phyloP scores from a whole-genome alignment of 2,888 invertebrate species.

The Drosophila anomalata region DNA sequence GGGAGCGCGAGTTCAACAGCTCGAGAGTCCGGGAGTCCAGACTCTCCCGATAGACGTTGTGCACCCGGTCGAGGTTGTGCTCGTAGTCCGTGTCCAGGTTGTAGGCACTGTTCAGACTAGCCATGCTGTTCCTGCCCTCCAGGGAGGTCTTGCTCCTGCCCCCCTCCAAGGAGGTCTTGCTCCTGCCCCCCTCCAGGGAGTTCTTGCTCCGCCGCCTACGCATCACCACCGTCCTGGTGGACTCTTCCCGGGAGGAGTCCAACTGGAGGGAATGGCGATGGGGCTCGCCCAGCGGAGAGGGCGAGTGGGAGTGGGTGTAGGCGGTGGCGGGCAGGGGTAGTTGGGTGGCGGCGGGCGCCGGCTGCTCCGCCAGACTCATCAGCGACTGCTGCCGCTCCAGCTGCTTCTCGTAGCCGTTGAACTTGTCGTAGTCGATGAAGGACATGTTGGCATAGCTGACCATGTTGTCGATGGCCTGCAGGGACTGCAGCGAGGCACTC shows the following conservation, averaged over 20 bases:
- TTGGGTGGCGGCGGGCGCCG: conserved; percentile 49
- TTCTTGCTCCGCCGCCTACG: conserved; percentile 27
- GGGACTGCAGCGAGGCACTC: conserved; percentile 85
- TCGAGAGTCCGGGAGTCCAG: conserved; percentile 82
- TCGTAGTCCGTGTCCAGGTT: conserved; percentile 80
- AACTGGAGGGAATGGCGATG: conserved; percentile 36
- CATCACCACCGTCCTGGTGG: conserved; percentile 28
- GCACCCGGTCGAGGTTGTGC: conserved; percentile 81
- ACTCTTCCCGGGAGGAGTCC: conserved; percentile 30
- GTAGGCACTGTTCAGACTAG: conserved; percentile 64
- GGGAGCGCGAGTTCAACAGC: conserved; percentile 80
- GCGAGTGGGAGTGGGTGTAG: conserved; percentile 35
- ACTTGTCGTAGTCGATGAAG: conserved; percentile 86
- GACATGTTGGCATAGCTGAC: conserved; percentile 86
- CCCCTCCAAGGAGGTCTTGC: conserved; percentile 48
- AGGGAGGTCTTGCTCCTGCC: conserved; percentile 56
- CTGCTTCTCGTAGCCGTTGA: conserved; percentile 84
- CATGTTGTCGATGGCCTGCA: conserved; percentile 85
- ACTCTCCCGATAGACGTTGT: conserved; percentile 83
- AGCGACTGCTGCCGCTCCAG: conserved; percentile 81
- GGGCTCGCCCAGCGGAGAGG: conserved; percentile 29
- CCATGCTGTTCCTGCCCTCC: conserved; percentile 54
- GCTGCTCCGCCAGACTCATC: conserved; percentile 74
- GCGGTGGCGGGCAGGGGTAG: conserved; percentile 42
- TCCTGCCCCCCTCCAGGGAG: conserved; percentile 46